Conservation (phyloP, 2,113 vertebrate genomes). For the Sinocyclocheilus maitianheensis region DNA sequence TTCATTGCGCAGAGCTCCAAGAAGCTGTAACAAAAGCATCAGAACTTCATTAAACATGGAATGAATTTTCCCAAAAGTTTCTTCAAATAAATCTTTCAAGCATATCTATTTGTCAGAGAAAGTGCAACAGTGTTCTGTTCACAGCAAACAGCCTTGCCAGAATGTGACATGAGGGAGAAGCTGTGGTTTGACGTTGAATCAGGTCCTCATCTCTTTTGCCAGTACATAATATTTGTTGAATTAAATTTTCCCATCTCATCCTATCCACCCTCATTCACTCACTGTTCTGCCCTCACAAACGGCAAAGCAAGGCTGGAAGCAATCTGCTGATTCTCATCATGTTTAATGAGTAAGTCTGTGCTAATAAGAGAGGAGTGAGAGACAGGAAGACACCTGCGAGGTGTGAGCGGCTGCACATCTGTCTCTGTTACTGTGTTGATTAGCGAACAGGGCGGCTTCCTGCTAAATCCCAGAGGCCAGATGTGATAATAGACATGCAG, state of each 20-base stretch:
- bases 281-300: background rate
- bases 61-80: background rate
- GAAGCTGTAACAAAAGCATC: background rate
- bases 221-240: constrained; percentile 23
- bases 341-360: constrained; percentile 58
- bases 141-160: background rate
- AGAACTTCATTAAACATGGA: background rate
- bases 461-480: constrained; percentile 49
- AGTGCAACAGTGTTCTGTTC: constrained; percentile 24
- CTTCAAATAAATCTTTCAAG: constrained; percentile 40
- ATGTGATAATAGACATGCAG: constrained; percentile 41
- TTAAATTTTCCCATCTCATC: constrained; percentile 38
- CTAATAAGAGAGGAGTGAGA: constrained; percentile 56
- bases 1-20: background rate
- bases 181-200: constrained; percentile 39
- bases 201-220: constrained; percentile 53
- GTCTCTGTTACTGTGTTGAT: constrained; percentile 22
- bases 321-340: constrained; percentile 57
- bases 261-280: constrained; percentile 17
- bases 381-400: constrained; percentile 45
- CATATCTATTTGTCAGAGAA: constrained; percentile 22
- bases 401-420: constrained; percentile 7
- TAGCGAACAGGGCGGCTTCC: constrained; percentile 17
- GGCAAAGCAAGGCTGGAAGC: constrained; percentile 39
- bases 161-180: background rate